Conservation (phyloP, 2,888 invertebrate genomes). For the Acanthosepion pharaonis region DNA sequence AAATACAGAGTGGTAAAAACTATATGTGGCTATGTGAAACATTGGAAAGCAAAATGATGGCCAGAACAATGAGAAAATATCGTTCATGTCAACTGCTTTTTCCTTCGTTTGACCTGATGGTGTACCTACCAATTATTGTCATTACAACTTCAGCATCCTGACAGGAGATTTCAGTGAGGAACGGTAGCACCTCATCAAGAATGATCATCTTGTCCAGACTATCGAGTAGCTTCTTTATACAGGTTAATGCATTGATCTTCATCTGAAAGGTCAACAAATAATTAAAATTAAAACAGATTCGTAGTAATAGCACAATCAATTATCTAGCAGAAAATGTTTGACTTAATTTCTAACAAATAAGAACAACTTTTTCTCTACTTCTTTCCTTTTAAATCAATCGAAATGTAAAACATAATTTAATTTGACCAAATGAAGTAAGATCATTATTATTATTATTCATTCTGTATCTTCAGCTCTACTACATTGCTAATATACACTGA, state of each 20-base stretch:
- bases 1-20: too few relatives aligned
- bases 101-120: not conserved
- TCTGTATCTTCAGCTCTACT: too few relatives aligned
- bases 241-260: slow-evolving; percentile 74
- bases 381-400: too few relatives aligned
- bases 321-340: not conserved
- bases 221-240: slow-evolving; percentile 84
- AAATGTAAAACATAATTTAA: not conserved
- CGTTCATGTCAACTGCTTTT: not conserved
- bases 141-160: slow-evolving; percentile 91
- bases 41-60: too few relatives aligned
- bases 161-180: slow-evolving; percentile 88
- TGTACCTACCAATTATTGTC: slow-evolving; percentile 86
- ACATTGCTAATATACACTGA: too few relatives aligned
- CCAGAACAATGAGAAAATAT: not conserved
- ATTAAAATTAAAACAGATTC: not conserved
- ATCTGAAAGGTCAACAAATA: slow-evolving; percentile 65
- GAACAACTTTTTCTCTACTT: too few relatives aligned
- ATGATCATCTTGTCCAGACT: slow-evolving; percentile 90
- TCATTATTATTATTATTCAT: not conserved
- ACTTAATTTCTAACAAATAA: not conserved
- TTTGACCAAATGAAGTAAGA: not conserved
- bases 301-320: not conserved
- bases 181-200: slow-evolving; percentile 90
- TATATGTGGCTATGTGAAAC: not conserved